A percentile compares a stretch with the other conserved stretches of the same genome.
Conservation (phyloP, 2,888 invertebrate genomes). For the Rhopalosiphum nymphaeae region DNA sequence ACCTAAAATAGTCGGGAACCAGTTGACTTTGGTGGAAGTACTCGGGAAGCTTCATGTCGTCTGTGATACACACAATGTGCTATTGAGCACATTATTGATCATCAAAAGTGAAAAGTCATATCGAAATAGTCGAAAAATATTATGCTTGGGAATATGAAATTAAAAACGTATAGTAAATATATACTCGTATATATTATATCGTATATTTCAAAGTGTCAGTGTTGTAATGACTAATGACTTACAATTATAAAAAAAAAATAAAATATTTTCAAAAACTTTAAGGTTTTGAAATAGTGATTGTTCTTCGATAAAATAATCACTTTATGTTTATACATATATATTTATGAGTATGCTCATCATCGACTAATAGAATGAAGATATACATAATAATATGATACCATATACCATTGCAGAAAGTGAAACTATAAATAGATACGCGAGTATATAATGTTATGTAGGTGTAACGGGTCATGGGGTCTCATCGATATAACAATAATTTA, state of each 20-base stretch:
- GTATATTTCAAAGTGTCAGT: neutral
- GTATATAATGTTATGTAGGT: neutral
- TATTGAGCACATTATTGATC: too few species aligned
- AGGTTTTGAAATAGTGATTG: neutral
- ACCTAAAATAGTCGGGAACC: too few species aligned
- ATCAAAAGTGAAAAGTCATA: neutral
- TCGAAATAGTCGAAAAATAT: neutral
- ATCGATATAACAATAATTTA: slow-evolving; percentile 36
- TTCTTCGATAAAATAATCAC: neutral
- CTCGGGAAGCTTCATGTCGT: too few species aligned
- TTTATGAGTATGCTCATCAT: neutral
- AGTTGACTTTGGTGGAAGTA: too few species aligned
- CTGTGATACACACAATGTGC: too few species aligned
- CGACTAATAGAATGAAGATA: neutral
- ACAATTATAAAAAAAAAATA: neutral
- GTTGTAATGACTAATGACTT: neutral
- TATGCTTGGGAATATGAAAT: neutral
- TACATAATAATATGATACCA: neutral
- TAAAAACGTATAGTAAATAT: neutral
- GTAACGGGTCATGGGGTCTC: slow-evolving; percentile 52
- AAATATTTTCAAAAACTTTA: neutral
- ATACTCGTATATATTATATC: neutral
- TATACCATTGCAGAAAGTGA: slow-evolving; percentile 11
- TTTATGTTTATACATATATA: neutral
- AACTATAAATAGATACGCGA: neutral